Evolutionary conservation across 1,140 invertebrate species (phyloP), one percentile per base, ranked within the genome.

Genomic region (Bombus huntii): DNA sequence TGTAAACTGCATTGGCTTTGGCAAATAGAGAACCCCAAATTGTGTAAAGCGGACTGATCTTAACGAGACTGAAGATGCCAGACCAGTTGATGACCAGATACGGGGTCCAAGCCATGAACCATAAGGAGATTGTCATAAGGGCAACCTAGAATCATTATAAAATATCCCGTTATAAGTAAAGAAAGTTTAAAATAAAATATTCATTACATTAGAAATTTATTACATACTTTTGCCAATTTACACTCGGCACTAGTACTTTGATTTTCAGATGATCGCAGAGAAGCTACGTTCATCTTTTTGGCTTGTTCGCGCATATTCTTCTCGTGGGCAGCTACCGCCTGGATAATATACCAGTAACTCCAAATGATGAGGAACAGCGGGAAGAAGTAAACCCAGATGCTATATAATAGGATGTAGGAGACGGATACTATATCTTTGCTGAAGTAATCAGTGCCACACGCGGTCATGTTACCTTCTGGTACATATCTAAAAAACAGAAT

Each of bases 21-120:
- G 97, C 97, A 88, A 98, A 98, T 10, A 98, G 94, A 44, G 97
- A 97, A 59, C 97, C 97, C 97, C 97, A 98, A 90, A 98, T 98
- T 53, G 97, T 97, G 79, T 96, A 96, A 75, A 98, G 93, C 25
- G 97, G 97, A 83, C 96, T 97, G 44, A 98, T 96, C 34, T 96
- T 96, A 18, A 95, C 93, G 22, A 94, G 95, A 78, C 96, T 95
- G 91, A 98, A 98, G 70, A 98, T 96, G 5, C 97, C 98, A 81
- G 97, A 95, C 91, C 96, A 97, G 92, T 98, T 98, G 88, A 98
- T 98, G 31, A 98, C 96, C 34, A 98, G 93, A 92, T 98, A 98
- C n/a, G 97, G 97, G 28, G 97, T 98, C 97, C 97, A 98, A 8
- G 98, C 98, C 95, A 98, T 96, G 94, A 98, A 97, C 97, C 97